These are phyloP conservation scores for Willowsia nigromaculata DNA, from an alignment of 2,888 invertebrate species.

Conservation along the genomic window DNA sequence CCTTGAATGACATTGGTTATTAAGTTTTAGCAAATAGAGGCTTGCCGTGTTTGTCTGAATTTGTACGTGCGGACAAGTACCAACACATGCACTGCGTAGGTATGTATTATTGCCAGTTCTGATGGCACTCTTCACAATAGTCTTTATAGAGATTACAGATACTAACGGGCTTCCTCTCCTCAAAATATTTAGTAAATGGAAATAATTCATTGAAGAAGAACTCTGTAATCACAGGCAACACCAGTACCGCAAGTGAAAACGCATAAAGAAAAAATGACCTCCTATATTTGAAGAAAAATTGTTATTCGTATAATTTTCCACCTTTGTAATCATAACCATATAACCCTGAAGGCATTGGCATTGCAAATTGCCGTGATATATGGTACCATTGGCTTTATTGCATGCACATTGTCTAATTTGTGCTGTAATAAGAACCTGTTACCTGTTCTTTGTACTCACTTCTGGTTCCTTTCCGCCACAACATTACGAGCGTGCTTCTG, in stretches of 20 bases:
- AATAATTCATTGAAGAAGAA: not conserved
- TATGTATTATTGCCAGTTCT: no score
- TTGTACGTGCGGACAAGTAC: no score
- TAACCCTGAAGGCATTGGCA: conserved; percentile 46
- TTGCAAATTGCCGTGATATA: not conserved
- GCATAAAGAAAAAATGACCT: conserved; percentile 1
- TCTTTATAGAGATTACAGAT: not conserved
- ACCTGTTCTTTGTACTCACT: not conserved
- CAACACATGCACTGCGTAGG: no score
- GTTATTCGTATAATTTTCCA: not conserved
- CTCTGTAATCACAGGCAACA: not conserved
- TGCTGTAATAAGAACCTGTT: not conserved
- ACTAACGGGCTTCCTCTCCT: not conserved
- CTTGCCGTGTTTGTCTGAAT: not conserved
- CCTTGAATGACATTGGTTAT: conserved; percentile 5
- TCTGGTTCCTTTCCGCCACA: not conserved
- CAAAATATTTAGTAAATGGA: not conserved
- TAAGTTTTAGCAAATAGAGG: not conserved
- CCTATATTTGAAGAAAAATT: not conserved
- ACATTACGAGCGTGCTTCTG: not conserved
- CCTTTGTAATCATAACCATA: not conserved
- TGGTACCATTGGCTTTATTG: not conserved
- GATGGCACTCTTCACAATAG: no score
- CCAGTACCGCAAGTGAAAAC: no score
- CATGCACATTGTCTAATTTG: not conserved